These are phyloP conservation scores for Nematostella vectensis DNA, from an alignment of 92 coral and sea anemone genomes.

Conservation along the genomic window DNA sequence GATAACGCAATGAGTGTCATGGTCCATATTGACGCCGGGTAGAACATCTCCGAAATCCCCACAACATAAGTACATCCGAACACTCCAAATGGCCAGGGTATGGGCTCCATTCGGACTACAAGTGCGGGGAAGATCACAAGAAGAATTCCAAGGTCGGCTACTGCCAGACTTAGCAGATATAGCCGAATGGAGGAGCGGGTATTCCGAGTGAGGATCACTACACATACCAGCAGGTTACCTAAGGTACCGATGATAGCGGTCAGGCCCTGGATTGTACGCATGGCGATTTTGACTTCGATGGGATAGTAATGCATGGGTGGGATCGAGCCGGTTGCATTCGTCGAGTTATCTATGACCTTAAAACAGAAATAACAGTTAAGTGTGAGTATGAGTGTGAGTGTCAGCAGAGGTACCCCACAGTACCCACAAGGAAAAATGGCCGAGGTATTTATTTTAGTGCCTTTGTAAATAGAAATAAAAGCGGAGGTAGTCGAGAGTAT, in stretches of 20 bases:
- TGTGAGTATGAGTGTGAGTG: too few relatives aligned
- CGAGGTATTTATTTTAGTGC: too few relatives aligned
- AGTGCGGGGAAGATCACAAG: conserved; percentile 55
- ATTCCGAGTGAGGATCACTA: conserved; percentile 37
- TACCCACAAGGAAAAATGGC: too few relatives aligned
- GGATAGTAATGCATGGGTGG: not conserved
- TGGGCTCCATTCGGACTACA: conserved; percentile 47
- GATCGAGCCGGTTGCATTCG: not conserved
- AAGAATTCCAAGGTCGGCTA: conserved; percentile 60
- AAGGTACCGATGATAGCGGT: conserved; percentile 44
- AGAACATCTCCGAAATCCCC: conserved; percentile 44
- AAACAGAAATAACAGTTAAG: too few relatives aligned
- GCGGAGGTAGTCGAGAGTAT: too few relatives aligned
- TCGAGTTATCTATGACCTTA: not conserved
- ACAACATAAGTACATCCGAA: conserved; percentile 37
- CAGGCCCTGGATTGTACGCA: conserved; percentile 12
- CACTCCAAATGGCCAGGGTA: conserved; percentile 64
- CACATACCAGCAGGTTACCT: conserved; percentile 57
- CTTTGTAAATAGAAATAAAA: too few relatives aligned
- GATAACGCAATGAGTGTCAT: conserved; percentile 62
- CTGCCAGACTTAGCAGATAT: conserved; percentile 61
- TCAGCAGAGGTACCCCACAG: too few relatives aligned
- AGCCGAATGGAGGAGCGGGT: conserved; percentile 44
- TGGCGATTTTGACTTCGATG: not conserved
- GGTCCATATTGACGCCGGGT: conserved; percentile 69